These are phyloP conservation scores for Turdus rufiventris DNA, from an alignment of 2,113 vertebrate genomes.

Conservation along the genomic window DNA sequence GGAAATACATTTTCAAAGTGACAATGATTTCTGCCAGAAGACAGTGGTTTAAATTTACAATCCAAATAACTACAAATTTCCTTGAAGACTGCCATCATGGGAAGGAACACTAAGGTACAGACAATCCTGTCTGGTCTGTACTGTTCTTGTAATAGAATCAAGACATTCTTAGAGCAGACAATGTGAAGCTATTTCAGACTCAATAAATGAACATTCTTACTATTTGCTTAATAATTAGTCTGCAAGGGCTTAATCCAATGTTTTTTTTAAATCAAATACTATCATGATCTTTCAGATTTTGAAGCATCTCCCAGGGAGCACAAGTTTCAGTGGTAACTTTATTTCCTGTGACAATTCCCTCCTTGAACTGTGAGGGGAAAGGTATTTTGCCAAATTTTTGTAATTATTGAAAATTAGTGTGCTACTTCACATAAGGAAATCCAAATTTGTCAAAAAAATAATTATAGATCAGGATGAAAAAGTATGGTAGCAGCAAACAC, in stretches of 20 bases:
- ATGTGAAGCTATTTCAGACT: not conserved
- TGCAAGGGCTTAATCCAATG: not conserved
- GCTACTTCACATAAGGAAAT: not conserved
- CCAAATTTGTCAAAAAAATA: not conserved
- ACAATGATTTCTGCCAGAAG: not conserved
- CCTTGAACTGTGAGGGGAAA: not conserved
- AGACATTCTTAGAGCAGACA: not conserved
- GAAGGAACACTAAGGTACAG: not conserved
- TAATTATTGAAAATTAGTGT: not conserved
- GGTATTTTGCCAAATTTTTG: not conserved
- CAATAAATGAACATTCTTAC: not conserved
- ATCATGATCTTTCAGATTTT: not conserved
- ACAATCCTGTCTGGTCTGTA: not conserved
- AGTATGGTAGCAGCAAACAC: not conserved
- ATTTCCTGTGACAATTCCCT: not conserved
- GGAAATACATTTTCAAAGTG: not conserved
- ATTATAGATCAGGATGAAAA: not conserved
- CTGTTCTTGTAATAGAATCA: not conserved
- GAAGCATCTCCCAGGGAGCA: not conserved
- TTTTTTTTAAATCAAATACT: not conserved
- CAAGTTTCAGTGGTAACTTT: not conserved
- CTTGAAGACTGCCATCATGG: not conserved
- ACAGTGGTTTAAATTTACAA: slow-evolving; percentile 8
- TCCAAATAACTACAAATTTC: not conserved
- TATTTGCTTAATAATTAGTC: not conserved